Evolutionary conservation across 2,113 vertebrate genomes (phyloP), one percentile per base, ranked within the genome.

Genomic region (Chaetura pelagica): DNA sequence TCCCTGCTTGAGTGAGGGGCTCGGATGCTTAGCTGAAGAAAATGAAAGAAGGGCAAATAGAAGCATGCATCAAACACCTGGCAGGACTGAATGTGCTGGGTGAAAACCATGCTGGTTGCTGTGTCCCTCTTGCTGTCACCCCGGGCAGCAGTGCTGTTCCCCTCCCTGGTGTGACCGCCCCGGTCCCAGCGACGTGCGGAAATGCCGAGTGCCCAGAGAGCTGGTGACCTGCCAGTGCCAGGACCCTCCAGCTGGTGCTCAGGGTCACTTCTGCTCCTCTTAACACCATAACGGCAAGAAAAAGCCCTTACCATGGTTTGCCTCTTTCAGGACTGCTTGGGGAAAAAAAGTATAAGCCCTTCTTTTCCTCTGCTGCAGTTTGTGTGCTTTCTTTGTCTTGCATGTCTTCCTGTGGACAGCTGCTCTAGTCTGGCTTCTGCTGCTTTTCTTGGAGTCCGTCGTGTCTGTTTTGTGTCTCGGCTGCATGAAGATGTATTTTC

Each of bases 321-420:
- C 97, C 93, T 98, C 61, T 98, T 98, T 96, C 97, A 95, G 97
- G 97, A 98, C 96, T 98, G 98, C 97, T 97, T 97, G 97, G 98
- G 97, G 93, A 96, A 93, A 97, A 98, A 98, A 97, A 98, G 97
- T 97, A 98, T 76, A 91, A 98, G 96, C 97, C 92, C 94, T 95
- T 94, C 84, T 94, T 92, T 97, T 87, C 94, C 64, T 51, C 93
- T 87, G 95, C 96, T 95, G 96, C 97, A 46, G 61, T 92, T 89
- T 86, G 83, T 95, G 90, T 97, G 97, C 95, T 96, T 97, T 80
- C 96, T 97, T 98, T 97, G 98, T 89, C 72, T 97, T 98, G 98
- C 96, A 97, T 98, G 98, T 97, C 95, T 95, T 94, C 96, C 95
- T 10, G 62, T 27, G 94, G 96, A 79, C 96, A 84, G 97, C 97